Evolutionary conservation across 2,888 invertebrate genomes (phyloP).

Genomic region (Heliconius ethilla): DNA sequence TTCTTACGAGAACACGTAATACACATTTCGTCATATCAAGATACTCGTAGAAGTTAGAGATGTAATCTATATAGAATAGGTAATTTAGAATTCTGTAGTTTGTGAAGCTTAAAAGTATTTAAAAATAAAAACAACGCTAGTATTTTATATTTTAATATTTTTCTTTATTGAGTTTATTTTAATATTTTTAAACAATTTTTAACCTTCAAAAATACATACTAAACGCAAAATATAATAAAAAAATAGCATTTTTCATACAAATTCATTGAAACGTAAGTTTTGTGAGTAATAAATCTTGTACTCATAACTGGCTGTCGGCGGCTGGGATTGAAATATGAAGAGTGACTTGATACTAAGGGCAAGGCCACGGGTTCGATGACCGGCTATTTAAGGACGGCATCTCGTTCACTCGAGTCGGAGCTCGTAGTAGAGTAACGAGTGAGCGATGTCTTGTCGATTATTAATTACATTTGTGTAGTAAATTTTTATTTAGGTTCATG

Average conservation of each 20-base stretch:
- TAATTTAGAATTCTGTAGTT: constrained; percentile 3
- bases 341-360: constrained; percentile 62
- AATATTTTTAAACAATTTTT: too few species aligned
- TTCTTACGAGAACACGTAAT: constrained; percentile 39
- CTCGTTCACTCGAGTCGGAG: constrained; percentile 41
- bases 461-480: constrained; percentile 6
- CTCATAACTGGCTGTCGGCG: constrained; percentile 30
- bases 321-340: constrained; percentile 40
- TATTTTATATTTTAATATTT: neutral
- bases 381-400: constrained; percentile 64
- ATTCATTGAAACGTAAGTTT: constrained; percentile 12
- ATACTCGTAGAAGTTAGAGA: constrained; percentile 16
- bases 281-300: constrained; percentile 42
- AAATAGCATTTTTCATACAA: neutral
- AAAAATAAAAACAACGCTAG: neutral
- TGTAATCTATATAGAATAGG: constrained; percentile 14
- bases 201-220: neutral
- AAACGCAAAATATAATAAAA: neutral
- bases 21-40: constrained; percentile 41
- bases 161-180: neutral
- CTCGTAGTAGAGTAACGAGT: constrained; percentile 19
- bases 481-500: neutral
- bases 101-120: neutral
- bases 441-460: constrained; percentile 20
- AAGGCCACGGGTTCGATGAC: constrained; percentile 71